Evolutionary conservation across 2,888 invertebrate genomes (phyloP).

Genomic region (Lepidocyrtinus sp.): DNA sequence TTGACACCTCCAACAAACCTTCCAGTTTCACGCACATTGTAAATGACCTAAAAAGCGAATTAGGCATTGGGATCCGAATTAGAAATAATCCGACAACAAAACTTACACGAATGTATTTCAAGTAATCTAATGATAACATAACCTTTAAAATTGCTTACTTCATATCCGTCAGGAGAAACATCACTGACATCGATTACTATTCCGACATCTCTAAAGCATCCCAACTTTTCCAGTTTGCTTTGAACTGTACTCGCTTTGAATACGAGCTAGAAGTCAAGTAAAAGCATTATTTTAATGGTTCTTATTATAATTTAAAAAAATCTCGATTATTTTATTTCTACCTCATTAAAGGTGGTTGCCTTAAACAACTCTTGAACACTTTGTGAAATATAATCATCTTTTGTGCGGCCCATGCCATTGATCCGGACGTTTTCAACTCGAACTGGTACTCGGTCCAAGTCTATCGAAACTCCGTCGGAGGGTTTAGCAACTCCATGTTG

Average conservation of each 20-base stretch:
- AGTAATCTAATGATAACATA: no score
- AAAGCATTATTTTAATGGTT: conserved; percentile 14
- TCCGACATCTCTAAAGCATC: conserved; percentile 89
- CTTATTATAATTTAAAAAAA: background rate
- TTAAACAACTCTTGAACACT: conserved; percentile 87
- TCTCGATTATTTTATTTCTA: conserved; percentile 76
- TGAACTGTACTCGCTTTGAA: conserved; percentile 77
- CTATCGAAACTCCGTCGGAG: conserved; percentile 56
- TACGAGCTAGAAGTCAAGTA: conserved; percentile 72
- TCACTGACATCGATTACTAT: conserved; percentile 90
- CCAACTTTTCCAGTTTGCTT: conserved; percentile 84
- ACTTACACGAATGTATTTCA: background rate
- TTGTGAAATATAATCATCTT: conserved; percentile 87
- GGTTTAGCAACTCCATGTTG: conserved; percentile 60
- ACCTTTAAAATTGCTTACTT: conserved; percentile 79
- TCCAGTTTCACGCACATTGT: conserved; percentile 87
- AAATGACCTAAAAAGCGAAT: conserved; percentile 80
- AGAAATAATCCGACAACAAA: no score
- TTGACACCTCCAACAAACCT: conserved; percentile 88
- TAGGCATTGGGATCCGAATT: background rate
- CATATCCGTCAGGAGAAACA: conserved; percentile 85
- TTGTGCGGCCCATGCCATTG: conserved; percentile 88
- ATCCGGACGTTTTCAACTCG: conserved; percentile 89
- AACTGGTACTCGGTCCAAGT: conserved; percentile 74
- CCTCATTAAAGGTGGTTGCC: conserved; percentile 89